These are phyloP conservation scores for Pyrrhia umbra DNA, from an alignment of 2,888 invertebrate species.

Conservation along the genomic window DNA sequence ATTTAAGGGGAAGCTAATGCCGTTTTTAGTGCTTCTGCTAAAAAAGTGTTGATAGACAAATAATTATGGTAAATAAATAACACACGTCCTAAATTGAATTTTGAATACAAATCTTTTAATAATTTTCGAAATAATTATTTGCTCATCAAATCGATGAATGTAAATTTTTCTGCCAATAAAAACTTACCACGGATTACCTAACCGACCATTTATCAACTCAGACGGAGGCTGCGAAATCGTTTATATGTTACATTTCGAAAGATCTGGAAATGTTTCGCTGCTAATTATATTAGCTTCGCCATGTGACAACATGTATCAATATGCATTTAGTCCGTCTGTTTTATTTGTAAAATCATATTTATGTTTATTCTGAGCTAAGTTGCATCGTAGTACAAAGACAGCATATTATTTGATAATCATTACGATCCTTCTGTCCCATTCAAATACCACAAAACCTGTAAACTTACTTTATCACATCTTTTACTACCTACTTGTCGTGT, in stretches of 20 bases:
- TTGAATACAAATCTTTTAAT: constrained; percentile 31
- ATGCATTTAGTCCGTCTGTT: constrained; percentile 2
- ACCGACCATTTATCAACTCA: constrained; percentile 21
- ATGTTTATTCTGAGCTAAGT: too few species aligned
- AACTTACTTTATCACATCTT: too few species aligned
- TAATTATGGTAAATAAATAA: constrained; percentile 15
- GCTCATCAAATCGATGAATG: constrained; percentile 34
- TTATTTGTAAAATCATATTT: too few species aligned
- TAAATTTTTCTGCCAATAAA: constrained; percentile 14
- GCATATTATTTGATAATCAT: too few species aligned
- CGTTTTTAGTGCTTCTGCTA: not conserved
- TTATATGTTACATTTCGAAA: constrained; percentile 41
- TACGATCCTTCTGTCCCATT: too few species aligned
- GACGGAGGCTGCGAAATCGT: constrained; percentile 32
- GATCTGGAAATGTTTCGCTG: constrained; percentile 36
- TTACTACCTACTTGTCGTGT: not conserved
- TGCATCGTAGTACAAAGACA: too few species aligned
- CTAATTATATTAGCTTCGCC: constrained; percentile 43
- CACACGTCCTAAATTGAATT: constrained; percentile 28
- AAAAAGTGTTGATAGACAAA: not conserved
- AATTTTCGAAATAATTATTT: constrained; percentile 28
- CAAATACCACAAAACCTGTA: too few species aligned
- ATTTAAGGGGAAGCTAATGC: not conserved
- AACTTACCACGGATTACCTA: constrained; percentile 36
- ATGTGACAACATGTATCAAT: constrained; percentile 19